These are phyloP conservation scores for Drosophila setifemur DNA, from an alignment of 1,140 invertebrate genomes.

Conservation along the genomic window DNA sequence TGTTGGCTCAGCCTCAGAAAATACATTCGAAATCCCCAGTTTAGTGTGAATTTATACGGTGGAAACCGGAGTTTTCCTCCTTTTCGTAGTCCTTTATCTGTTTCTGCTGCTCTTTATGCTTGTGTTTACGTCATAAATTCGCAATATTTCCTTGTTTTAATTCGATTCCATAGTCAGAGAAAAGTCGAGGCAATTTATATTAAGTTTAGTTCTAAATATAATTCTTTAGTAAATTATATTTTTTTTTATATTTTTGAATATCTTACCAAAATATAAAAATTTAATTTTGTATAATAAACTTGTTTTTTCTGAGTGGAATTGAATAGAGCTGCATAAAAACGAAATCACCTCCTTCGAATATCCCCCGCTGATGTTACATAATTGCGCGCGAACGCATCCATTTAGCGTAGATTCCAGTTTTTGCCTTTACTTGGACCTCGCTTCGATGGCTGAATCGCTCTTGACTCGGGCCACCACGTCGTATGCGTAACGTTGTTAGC, in stretches of 20 bases:
- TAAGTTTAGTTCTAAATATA: too few relatives aligned
- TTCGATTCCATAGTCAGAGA: slow-evolving; percentile 74
- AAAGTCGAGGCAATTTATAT: too few relatives aligned
- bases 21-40: slow-evolving; percentile 77
- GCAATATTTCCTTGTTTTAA: slow-evolving; percentile 63
- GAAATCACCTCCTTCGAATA: slow-evolving; percentile 21
- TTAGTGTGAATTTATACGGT: slow-evolving; percentile 76
- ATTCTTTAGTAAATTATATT: too few relatives aligned
- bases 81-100: not conserved
- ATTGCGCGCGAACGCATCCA: slow-evolving; percentile 48
- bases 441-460: slow-evolving; percentile 2
- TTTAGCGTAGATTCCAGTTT: slow-evolving; percentile 30
- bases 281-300: too few relatives aligned
- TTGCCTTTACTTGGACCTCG: not conserved
- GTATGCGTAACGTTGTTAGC: slow-evolving; percentile 68
- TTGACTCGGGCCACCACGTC: slow-evolving; percentile 22
- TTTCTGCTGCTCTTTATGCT: slow-evolving; percentile 11
- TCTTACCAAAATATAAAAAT: too few relatives aligned
- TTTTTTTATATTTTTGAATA: too few relatives aligned
- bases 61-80: slow-evolving; percentile 31
- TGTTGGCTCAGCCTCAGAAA: slow-evolving; percentile 69
- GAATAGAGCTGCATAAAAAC: slow-evolving; percentile 13
- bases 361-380: slow-evolving; percentile 45
- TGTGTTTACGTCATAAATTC: slow-evolving; percentile 47
- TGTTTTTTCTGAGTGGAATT: too few relatives aligned